Conservation (phyloP, 2,888 invertebrate species). For the Ormia ochracea region DNA sequence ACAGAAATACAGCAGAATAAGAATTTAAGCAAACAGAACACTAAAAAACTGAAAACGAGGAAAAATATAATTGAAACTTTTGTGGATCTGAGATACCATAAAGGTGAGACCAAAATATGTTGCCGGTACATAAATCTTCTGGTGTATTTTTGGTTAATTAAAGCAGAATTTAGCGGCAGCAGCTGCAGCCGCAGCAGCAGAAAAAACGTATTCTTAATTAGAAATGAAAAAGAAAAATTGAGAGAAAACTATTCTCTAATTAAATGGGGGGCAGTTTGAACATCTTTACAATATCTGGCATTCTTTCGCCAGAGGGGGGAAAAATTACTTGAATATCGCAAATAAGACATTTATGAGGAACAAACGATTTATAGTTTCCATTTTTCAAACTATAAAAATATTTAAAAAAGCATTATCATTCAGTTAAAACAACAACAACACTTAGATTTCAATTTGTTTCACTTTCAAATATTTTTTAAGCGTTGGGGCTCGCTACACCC, state of each 20-base stretch:
- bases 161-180: background rate
- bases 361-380: background rate
- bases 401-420: background rate
- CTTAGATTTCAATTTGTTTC: background rate
- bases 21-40: too few species aligned
- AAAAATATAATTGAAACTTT: background rate
- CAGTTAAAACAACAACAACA: too few species aligned
- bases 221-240: background rate
- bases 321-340: background rate
- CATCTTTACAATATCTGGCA: too few species aligned
- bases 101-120: constrained; percentile 6
- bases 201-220: constrained; percentile 22
- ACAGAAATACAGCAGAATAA: constrained; percentile 1
- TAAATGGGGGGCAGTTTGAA: too few species aligned
- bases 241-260: background rate
- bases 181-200: background rate
- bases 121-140: background rate
- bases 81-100: background rate
- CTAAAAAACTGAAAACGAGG: background rate
- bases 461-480: too few species aligned
- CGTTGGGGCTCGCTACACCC: too few species aligned
- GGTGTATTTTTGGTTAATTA: constrained; percentile 20
- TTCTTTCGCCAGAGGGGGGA: too few species aligned
- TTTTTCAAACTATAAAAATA: too few species aligned
- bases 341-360: background rate